Base-by-base conservation (phyloP, 2,888 invertebrate species). In the Nomada goodeniana region DNA sequence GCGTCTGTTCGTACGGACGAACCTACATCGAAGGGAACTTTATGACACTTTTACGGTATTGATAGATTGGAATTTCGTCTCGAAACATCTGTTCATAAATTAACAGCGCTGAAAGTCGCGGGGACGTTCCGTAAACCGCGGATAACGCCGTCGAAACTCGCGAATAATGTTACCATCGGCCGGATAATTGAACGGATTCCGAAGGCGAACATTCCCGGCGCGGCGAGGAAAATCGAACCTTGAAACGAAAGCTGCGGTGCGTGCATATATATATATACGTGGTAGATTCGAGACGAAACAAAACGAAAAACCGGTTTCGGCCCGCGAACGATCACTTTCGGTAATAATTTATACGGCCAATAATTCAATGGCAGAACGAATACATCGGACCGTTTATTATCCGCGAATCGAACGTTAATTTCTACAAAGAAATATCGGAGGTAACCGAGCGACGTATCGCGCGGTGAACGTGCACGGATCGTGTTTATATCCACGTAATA, bases 281-380 rank as follows among this genome's bases (percentile, higher is more conserved):
- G 53, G 26, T 15, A 3, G 36, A 18, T 26, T 11, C n/a, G 50
- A 52, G 23, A 53, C 64, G 26, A 26, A 44, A 74, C 74, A 69
- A 80, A 80, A 80, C 81, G 82, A 59, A 50, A 59, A 64, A 81
- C 81, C 81, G 81, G 82, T 81, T 81, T 60, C 65, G 81, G 60
- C 68, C 47, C 55, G 69, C 64, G 57, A 26, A 59, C 64, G 64
- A 80, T 68, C 55, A 73, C 81, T 81, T 80, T 81, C 82, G 80
- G 68, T 68, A 59, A 81, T 81, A 81, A 80, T 81, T 81, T 81
- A 81, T 81, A 74, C 64, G 64, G 59, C 23, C 60, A 20, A 81
- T 81, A 81, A 81, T 69, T 81, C 81, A 81, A 69, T 74, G 82
- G 81, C 74, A 69, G 57, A 60, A 69, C 74, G 64, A 59, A 81